Percentiles rank a stretch among this genome's conserved stretches.
phyloP scores from a whole-genome alignment of 2,888 invertebrate genomes.

The Eristalis pertinax region DNA sequence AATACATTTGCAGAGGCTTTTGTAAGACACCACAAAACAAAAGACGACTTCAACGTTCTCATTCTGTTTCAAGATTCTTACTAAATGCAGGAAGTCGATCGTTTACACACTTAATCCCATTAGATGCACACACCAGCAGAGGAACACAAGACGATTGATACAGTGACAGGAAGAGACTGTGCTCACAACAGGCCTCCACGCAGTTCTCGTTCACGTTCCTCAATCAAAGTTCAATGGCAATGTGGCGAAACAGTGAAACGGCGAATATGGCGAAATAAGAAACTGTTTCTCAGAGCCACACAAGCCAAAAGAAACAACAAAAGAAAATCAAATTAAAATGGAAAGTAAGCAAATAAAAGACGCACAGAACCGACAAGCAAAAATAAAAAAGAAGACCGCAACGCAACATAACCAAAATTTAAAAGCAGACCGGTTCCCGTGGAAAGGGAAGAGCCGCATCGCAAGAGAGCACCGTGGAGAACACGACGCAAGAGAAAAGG shows the following conservation, averaged over 20 bases:
- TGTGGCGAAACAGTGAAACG: not conserved
- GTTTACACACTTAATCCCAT: conserved; percentile 61
- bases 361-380: conserved; percentile 23
- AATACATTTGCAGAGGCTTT: conserved; percentile 43
- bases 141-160: not conserved
- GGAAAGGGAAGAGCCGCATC: conserved; percentile 49
- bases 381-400: not conserved
- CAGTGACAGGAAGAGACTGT: not conserved
- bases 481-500: too few species aligned
- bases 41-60: conserved; percentile 8
- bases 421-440: conserved; percentile 53
- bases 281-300: not conserved
- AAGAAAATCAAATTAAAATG: conserved; percentile 54
- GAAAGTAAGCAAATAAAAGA: conserved; percentile 61
- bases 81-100: conserved; percentile 58
- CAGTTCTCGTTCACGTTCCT: conserved; percentile 13
- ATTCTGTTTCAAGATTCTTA: conserved; percentile 16
- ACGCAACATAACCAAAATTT: not conserved
- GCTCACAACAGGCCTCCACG: not conserved
- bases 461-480: not conserved
- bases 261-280: conserved; percentile 1
- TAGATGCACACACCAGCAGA: conserved; percentile 17
- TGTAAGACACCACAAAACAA: conserved; percentile 25
- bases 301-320: conserved; percentile 7
- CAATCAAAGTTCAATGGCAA: conserved; percentile 72